Percentiles rank a stretch among this genome's conserved stretches.
Evolutionary conservation across 2,113 vertebrate species (phyloP).

Genomic region (Chrysemys picta): DNA sequence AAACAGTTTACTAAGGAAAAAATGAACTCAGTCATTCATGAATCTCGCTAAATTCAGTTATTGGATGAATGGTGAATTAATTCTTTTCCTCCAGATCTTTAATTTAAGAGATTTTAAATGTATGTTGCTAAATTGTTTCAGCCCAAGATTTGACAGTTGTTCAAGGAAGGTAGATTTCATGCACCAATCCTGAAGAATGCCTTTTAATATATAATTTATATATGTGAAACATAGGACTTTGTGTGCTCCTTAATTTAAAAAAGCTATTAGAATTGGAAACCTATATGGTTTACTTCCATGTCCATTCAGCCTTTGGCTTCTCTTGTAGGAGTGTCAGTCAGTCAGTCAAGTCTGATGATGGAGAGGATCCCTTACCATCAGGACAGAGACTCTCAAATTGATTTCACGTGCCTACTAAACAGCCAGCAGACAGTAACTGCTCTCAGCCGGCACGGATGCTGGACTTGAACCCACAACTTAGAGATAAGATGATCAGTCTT

Average conservation of each 20-base stretch:
- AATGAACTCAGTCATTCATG: not conserved
- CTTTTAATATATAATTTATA: not conserved
- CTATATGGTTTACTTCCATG: not conserved
- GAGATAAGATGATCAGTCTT: not conserved
- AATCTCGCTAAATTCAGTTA: not conserved
- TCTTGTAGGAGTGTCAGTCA: not conserved
- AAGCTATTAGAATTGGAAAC: not conserved
- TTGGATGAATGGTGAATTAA: not conserved
- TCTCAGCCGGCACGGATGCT: not conserved
- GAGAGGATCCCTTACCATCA: fast-evolving
- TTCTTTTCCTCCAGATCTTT: not conserved
- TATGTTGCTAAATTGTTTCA: not conserved
- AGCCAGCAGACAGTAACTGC: not conserved
- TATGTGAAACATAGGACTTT: fast-evolving
- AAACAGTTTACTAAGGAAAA: not conserved
- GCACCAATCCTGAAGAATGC: not conserved
- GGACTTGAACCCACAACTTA: fast-evolving
- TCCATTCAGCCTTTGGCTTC: not conserved
- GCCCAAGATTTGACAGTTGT: not conserved
- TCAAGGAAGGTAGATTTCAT: fast-evolving
- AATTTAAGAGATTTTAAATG: not conserved
- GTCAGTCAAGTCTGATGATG: not conserved
- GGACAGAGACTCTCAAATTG: not conserved
- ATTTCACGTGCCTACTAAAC: not conserved
- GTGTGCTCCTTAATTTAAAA: not conserved